These are phyloP conservation scores for Atta cephalotes DNA, from an alignment of 1,140 invertebrate genomes.

Conservation along the genomic window DNA sequence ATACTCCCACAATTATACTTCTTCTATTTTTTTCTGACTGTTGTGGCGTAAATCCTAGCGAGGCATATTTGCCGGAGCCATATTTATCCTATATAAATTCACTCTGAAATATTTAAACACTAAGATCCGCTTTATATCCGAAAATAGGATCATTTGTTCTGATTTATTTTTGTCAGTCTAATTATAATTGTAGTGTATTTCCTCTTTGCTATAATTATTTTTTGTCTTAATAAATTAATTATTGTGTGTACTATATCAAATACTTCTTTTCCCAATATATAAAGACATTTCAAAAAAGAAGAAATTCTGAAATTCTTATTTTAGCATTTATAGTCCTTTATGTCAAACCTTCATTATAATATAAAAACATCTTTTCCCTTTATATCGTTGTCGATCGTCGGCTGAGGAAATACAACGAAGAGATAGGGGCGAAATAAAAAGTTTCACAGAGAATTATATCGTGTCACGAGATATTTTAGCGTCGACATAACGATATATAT, in stretches of 20 bases:
- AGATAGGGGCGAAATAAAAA: constrained; percentile 23
- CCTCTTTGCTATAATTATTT: neutral
- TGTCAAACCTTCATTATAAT: constrained; percentile 14
- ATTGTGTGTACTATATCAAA: neutral
- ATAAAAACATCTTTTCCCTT: neutral
- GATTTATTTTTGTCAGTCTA: no score
- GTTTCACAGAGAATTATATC: neutral
- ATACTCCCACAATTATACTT: no score
- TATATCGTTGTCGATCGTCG: neutral
- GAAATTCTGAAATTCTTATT: neutral
- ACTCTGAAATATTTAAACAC: no score
- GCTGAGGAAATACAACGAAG: neutral
- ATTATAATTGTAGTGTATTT: neutral
- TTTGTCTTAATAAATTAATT: neutral
- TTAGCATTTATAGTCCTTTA: neutral
- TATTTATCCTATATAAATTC: no score
- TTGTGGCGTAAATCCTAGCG: no score
- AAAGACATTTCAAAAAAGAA: neutral
- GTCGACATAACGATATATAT: neutral
- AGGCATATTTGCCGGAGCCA: no score
- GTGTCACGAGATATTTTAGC: neutral
- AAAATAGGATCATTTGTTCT: no score
- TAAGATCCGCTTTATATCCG: no score
- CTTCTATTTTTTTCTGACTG: no score
- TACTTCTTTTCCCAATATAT: neutral